Evolutionary conservation across 2,888 invertebrate species (phyloP), one percentile per base, ranked within the genome.

Genomic region (Drosophila dives): DNA sequence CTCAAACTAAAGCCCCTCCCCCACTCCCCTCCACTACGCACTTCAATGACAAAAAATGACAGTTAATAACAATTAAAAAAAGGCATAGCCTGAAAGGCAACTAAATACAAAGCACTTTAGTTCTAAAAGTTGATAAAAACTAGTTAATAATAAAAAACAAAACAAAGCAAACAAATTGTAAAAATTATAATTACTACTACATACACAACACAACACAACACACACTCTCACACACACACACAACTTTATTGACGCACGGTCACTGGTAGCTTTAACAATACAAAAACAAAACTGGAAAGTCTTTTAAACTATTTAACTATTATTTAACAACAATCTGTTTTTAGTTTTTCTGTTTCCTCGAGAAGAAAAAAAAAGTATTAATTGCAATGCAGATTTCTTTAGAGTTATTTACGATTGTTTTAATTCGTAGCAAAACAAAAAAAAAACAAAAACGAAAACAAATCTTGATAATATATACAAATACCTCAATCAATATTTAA

Each of bases 31-130:
- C 7, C 15, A 10, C 17, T 0, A 1, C 23, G 29, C 29, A 29
- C 29, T 29, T 29, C 23, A 3, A 20, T 5, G 32, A 54, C 26
- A 56, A 26, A 29, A 40, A 26, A 26, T 55, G 63, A 77, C 72
- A 67, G 72, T 77, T 62, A 36, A 49, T 33, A 49, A 32, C 11
- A n/a, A 53, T 23, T 17, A n/a, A 34, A 53, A 51, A 55, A 69
- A 71, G 75, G 77, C 75, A 76, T 56, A 75, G 77, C 75, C 75
- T 71, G 15, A 58, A 60, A 59, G 72, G 70, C 77, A 71, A 64
- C 33, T 60, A 64, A 62, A 26, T 48, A 71, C 71, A 63, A 56
- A 64, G 73, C 54, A 75, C 56, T 63, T 48, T 40, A 71, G 62
- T 36, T 20, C 49, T 15, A 66, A 64, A 64, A 53, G 42, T 50